phyloP scores from a whole-genome alignment of 1,140 invertebrate species.

The Bombus breviceps region DNA sequence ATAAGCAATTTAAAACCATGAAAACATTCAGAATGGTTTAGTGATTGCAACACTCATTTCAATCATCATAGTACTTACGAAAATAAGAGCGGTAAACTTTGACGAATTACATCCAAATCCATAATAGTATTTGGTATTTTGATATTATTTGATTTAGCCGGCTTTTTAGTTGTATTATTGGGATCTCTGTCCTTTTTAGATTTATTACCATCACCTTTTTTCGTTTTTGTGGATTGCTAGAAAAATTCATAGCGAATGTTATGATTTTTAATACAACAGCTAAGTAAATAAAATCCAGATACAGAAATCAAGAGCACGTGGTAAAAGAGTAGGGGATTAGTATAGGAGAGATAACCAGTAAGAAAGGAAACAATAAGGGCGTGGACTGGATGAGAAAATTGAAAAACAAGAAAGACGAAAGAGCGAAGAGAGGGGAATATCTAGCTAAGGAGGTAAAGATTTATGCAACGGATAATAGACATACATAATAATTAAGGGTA shows the following conservation, averaged over 20 bases:
- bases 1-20: background rate
- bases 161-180: constrained; percentile 73
- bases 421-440: too few species aligned
- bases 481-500: too few species aligned
- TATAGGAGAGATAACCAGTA: too few species aligned
- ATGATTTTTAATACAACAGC: background rate
- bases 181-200: constrained; percentile 77
- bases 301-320: too few species aligned
- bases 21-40: background rate
- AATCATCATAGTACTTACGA: constrained; percentile 73
- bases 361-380: too few species aligned
- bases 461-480: too few species aligned
- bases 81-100: constrained; percentile 80
- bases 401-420: too few species aligned
- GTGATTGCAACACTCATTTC: background rate
- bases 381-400: too few species aligned
- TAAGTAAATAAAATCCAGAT: background rate
- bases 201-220: constrained; percentile 74
- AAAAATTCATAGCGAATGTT: background rate
- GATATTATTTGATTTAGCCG: constrained; percentile 57
- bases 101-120: constrained; percentile 77
- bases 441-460: too few species aligned
- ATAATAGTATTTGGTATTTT: constrained; percentile 81
- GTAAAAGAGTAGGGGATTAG: too few species aligned
- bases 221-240: constrained; percentile 71